Conservation (phyloP, 2,797 vertebrate genomes). For the Megaceryle alcyon region DNA sequence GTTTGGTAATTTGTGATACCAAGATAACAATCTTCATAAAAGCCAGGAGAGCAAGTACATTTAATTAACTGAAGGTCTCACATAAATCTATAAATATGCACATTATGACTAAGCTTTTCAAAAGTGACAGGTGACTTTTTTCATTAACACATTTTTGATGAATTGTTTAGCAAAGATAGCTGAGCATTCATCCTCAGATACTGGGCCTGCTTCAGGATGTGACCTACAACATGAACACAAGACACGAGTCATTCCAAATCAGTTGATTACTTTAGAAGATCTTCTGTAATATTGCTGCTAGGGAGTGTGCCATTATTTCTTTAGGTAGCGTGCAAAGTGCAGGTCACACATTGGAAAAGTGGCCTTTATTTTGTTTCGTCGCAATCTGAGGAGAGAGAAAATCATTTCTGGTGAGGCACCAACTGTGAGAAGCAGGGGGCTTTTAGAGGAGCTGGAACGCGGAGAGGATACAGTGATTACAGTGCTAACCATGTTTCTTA, state of each 20-base stretch:
- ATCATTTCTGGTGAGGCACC: not conserved
- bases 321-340: not conserved
- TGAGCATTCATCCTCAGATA: not conserved
- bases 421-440: not conserved
- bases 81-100: not conserved
- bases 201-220: not conserved
- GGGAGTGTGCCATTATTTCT: not conserved
- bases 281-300: not conserved
- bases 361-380: not conserved
- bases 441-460: rapidly evolving
- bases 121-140: not conserved
- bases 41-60: not conserved
- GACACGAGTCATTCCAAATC: not conserved
- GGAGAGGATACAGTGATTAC: no score
- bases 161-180: not conserved
- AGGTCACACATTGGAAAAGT: not conserved
- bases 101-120: not conserved
- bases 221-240: not conserved
- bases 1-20: not conserved
- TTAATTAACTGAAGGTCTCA: not conserved
- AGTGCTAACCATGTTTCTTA: not conserved
- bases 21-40: not conserved
- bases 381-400: not conserved
- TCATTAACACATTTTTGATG: not conserved
- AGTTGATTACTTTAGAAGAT: not conserved